A percentile compares a stretch with the other conserved stretches of the same genome.
Evolutionary conservation across 1,140 invertebrate genomes (phyloP).

Genomic region (Drosophila dunni): DNA sequence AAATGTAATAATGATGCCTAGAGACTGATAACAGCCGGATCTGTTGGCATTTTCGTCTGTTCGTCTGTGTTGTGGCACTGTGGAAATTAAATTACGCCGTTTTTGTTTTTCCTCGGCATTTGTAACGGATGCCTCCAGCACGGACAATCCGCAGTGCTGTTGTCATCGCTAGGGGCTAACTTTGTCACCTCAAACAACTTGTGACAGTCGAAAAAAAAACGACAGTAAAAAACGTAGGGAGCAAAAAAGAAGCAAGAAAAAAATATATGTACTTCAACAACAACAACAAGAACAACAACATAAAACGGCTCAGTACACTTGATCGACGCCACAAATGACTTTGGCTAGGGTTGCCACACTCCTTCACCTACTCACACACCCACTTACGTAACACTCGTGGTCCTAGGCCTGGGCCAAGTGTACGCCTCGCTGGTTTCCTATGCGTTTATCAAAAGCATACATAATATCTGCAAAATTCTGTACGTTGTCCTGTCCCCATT

Average conservation of each 20-base stretch:
- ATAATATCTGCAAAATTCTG: constrained; percentile 59
- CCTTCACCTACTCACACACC: not conserved
- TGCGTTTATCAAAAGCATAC: constrained; percentile 75
- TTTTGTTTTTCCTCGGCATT: constrained; percentile 48
- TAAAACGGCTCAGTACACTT: constrained; percentile 80
- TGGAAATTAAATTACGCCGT: constrained; percentile 73
- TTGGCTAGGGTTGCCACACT: constrained; percentile 53
- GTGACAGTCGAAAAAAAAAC: constrained; percentile 30
- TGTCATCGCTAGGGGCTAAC: constrained; percentile 32
- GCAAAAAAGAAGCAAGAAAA: not conserved
- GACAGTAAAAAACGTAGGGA: constrained; percentile 19
- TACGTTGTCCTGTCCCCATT: constrained; percentile 38
- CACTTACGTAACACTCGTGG: not conserved
- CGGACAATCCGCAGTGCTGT: constrained; percentile 43
- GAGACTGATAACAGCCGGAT: constrained; percentile 62
- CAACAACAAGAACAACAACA: constrained; percentile 57
- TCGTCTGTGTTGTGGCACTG: constrained; percentile 10
- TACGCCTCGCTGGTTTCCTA: constrained; percentile 74
- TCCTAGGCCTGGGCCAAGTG: constrained; percentile 57
- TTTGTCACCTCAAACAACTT: constrained; percentile 46
- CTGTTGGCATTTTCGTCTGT: constrained; percentile 10
- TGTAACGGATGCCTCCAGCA: constrained; percentile 47
- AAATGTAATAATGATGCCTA: constrained; percentile 77
- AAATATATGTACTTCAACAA: not conserved
- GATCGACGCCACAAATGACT: constrained; percentile 78